phyloP scores from a whole-genome alignment of 2,797 vertebrate genomes.

The Anas bahamensis region DNA sequence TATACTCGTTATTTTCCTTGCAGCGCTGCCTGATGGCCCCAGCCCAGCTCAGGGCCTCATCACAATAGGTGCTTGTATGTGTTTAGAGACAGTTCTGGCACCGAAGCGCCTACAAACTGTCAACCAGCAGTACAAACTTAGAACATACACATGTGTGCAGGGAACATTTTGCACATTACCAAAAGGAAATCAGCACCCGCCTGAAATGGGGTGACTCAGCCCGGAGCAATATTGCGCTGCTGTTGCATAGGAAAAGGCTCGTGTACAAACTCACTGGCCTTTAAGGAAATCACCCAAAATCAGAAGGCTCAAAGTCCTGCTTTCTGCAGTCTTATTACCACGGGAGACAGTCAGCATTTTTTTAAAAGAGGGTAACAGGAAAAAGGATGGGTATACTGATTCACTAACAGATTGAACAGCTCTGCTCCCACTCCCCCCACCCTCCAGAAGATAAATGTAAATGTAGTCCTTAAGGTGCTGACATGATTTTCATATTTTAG shows the following conservation, averaged over 20 bases:
- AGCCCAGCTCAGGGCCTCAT: neutral
- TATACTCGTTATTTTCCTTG: slow-evolving; percentile 6
- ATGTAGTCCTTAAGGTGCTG: neutral
- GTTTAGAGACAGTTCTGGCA: slow-evolving; percentile 24
- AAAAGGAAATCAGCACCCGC: slow-evolving; percentile 28
- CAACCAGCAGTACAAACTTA: neutral
- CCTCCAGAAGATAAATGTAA: neutral
- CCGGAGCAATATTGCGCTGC: neutral
- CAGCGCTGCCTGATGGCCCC: neutral
- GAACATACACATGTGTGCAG: slow-evolving; percentile 13
- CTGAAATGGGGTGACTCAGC: slow-evolving; percentile 17
- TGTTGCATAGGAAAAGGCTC: neutral
- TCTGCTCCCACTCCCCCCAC: neutral
- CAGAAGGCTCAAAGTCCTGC: neutral
- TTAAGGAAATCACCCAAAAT: neutral
- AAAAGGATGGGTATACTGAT: rapidly evolving
- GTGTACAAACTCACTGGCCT: neutral
- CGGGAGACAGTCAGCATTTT: neutral
- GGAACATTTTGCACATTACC: slow-evolving; percentile 51
- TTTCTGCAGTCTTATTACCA: neutral
- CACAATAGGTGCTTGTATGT: slow-evolving; percentile 24
- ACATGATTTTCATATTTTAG: neutral
- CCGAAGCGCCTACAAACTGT: neutral
- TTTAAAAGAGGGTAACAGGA: no score
- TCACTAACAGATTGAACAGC: neutral